Evolutionary conservation across 2,113 vertebrate genomes (phyloP).

Genomic region (Dicrurus megarhynchus): DNA sequence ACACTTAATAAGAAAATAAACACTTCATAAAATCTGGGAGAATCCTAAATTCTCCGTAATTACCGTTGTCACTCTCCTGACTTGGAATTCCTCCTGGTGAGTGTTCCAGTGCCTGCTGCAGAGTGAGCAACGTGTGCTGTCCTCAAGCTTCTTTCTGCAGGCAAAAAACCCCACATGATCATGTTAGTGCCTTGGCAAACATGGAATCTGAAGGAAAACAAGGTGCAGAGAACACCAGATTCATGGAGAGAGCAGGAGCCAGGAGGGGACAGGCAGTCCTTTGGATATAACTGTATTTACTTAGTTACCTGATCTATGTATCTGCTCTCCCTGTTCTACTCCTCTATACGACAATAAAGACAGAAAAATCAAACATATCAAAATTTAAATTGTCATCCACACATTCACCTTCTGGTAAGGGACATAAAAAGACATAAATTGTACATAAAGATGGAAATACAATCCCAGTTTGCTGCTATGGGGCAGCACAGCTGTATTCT

Average conservation of each 20-base stretch:
- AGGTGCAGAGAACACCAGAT: not conserved
- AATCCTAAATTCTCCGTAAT: not conserved
- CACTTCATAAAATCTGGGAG: not conserved
- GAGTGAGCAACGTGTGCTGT: not conserved
- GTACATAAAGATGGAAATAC: not conserved
- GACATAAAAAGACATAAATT: not conserved
- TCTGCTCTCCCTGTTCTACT: not conserved
- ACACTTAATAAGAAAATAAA: not conserved
- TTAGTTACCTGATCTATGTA: not conserved
- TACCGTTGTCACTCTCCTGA: slow-evolving; percentile 4
- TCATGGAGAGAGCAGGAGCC: not conserved
- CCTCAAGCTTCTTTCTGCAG: slow-evolving; percentile 18
- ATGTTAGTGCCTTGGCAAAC: not conserved
- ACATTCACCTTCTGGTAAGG: not conserved
- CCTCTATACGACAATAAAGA: not conserved
- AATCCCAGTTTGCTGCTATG: fast-evolving
- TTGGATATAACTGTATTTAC: not conserved
- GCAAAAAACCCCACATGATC: not conserved
- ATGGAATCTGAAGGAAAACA: not conserved
- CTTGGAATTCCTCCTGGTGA: not conserved
- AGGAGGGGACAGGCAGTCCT: not conserved
- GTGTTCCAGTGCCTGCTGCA: not conserved
- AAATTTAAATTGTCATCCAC: not conserved
- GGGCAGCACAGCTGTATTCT: not conserved
- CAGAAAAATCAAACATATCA: not conserved